Evolutionary conservation across 1,140 invertebrate species (phyloP).

Genomic region (Bursaphelenchus mucronatus): DNA sequence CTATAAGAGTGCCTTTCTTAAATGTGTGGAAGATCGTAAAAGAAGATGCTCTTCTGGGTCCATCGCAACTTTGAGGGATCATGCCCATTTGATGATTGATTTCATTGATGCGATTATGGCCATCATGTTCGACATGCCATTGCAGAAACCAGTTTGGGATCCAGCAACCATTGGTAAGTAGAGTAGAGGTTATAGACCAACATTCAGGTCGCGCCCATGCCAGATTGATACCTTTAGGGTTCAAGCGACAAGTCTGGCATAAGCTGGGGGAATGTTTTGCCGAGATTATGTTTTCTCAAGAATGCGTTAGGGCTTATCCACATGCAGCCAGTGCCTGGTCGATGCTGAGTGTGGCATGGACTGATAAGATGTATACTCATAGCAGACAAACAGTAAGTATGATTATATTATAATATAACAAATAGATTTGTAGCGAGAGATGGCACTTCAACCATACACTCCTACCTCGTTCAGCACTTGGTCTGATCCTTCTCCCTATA

Average conservation of each 20-base stretch:
- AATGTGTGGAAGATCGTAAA: conserved; percentile 50
- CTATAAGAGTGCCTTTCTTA: conserved; percentile 52
- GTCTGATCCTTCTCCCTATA: conserved; percentile 8
- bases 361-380: conserved; percentile 52
- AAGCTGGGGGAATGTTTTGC: conserved; percentile 53
- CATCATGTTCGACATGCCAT: conserved; percentile 44
- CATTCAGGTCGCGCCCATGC: conserved; percentile 44
- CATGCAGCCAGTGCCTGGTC: conserved; percentile 53
- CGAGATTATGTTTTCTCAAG: conserved; percentile 46
- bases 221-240: conserved; percentile 46
- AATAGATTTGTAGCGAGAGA: conserved; percentile 5
- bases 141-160: conserved; percentile 46
- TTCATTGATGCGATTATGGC: conserved; percentile 48
- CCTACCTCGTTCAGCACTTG: conserved; percentile 10
- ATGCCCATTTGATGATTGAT: conserved; percentile 54
- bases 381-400: conserved; percentile 30
- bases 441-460: conserved; percentile 15
- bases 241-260: conserved; percentile 50
- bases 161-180: conserved; percentile 50
- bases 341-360: conserved; percentile 46
- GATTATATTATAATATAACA: not conserved
- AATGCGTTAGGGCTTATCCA: conserved; percentile 54
- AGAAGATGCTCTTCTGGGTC: conserved; percentile 27
- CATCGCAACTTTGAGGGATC: conserved; percentile 52
- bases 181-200: not conserved